Base-by-base conservation (phyloP, 2,888 invertebrate species). In the Diarsia rubi region DNA sequence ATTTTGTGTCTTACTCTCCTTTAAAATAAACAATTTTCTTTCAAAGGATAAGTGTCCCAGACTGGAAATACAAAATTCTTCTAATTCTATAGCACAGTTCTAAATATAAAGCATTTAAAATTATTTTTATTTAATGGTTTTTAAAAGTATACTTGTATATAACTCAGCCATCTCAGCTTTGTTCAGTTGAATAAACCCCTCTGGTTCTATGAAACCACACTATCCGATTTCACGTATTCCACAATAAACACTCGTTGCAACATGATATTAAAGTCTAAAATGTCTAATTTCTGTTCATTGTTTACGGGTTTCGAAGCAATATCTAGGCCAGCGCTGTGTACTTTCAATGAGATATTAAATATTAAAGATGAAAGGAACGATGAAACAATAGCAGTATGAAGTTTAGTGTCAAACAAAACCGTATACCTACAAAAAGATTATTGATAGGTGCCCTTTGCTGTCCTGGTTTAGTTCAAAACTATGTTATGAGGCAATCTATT, bases 351-450 rank as follows among this genome's bases (percentile, higher is more conserved):
- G 37, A 64, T 83, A 78, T 62, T 24, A 62, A 71, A 70, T 47
- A 78, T 65, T 24, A 60, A 24, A 79, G 72, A 83, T 79, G 54
- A 73, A 83, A 79, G 74, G 69, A 37, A 47, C 16, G 62, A 54
- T 4, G 14, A 14, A 78, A 69, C 60, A 66, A 79, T 62, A 24
- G 54, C 21, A 19, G n/a, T 78, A 64, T 19, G 64, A 59, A 62
- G 31, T 66, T 62, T 66, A 57, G 14, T 76, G 62, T 57, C 54
- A 67, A 82, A 76, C 77, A 82, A 49, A 31, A 37, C 37, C 47
- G 54, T 54, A n/a, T n/a, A n/a, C 14, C 9, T 69, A 69, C 16
- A 44, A 44, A 44, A 63, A 21, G 42, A 49, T 54, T 54, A 73
- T 80, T 44, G 62, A 54, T 47, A 57, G 45, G 19, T 27, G 42